Evolutionary conservation across 2,113 vertebrate species (phyloP).

Genomic region (Vicugna pacos): DNA sequence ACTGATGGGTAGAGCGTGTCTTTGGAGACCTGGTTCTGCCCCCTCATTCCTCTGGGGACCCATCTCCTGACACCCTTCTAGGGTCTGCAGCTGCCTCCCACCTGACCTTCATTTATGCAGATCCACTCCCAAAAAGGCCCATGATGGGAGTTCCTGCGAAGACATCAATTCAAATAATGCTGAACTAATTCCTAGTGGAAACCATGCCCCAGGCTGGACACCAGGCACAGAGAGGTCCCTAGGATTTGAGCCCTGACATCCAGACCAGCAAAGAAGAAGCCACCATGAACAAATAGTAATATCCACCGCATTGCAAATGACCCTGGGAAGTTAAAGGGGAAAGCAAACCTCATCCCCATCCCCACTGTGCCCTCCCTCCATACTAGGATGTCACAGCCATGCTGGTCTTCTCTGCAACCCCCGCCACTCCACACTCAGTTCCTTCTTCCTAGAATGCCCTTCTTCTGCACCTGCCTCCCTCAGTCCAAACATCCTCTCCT

Average conservation of each 20-base stretch:
- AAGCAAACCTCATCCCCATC: not conserved
- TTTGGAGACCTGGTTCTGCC: accelerated
- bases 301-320: not conserved
- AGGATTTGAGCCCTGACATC: not conserved
- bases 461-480: not conserved
- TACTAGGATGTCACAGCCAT: accelerated
- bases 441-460: not conserved
- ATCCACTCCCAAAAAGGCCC: not conserved
- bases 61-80: not conserved
- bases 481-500: accelerated
- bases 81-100: not conserved
- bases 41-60: not conserved
- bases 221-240: accelerated
- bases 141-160: not conserved
- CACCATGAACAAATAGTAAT: not conserved
- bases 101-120: not conserved
- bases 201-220: not conserved
- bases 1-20: accelerated
- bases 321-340: accelerated
- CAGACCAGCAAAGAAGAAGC: not conserved
- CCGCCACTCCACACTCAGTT: not conserved
- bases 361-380: accelerated
- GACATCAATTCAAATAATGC: not conserved
- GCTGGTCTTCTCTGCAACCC: not conserved
- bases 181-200: not conserved